Conservation (phyloP, 2,113 vertebrate genomes). For the Mormyrus lacerda region DNA sequence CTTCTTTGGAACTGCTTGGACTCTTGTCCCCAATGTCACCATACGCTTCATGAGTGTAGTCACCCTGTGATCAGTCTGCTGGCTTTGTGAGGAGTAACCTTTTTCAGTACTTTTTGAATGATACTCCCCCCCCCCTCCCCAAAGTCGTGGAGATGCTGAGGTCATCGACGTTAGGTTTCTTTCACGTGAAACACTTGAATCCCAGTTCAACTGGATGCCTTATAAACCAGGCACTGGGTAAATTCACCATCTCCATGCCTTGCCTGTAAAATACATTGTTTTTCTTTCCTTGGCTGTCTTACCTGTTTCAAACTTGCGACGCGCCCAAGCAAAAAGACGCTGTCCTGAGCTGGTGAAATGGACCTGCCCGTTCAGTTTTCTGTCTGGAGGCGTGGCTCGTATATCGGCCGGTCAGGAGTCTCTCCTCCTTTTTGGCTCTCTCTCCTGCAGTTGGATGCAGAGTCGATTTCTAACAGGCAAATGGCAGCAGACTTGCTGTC, state of each 20-base stretch:
- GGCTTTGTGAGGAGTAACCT: not conserved
- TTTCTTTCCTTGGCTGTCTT: not conserved
- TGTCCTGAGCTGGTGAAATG: not conserved
- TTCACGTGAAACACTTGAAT: not conserved
- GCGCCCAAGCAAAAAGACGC: not conserved
- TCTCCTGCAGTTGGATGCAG: not conserved
- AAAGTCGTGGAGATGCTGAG: not conserved
- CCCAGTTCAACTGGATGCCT: not conserved
- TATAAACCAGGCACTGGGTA: not conserved
- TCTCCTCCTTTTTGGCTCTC: not conserved
- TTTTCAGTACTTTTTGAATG: not conserved
- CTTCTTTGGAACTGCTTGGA: not conserved
- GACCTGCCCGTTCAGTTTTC: not conserved
- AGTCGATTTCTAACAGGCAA: not conserved
- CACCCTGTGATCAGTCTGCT: not conserved
- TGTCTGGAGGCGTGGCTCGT: not conserved
- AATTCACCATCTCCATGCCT: not conserved
- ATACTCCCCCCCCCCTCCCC: not conserved
- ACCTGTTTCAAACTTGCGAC: not conserved
- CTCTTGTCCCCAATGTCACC: not conserved
- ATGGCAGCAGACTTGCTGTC: not conserved
- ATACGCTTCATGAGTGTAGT: not conserved
- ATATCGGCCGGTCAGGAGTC: not conserved
- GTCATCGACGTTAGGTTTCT: not conserved
- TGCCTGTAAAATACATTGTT: not conserved